Conservation (phyloP, 2,888 invertebrate species). For the Slavum lentiscoides region DNA sequence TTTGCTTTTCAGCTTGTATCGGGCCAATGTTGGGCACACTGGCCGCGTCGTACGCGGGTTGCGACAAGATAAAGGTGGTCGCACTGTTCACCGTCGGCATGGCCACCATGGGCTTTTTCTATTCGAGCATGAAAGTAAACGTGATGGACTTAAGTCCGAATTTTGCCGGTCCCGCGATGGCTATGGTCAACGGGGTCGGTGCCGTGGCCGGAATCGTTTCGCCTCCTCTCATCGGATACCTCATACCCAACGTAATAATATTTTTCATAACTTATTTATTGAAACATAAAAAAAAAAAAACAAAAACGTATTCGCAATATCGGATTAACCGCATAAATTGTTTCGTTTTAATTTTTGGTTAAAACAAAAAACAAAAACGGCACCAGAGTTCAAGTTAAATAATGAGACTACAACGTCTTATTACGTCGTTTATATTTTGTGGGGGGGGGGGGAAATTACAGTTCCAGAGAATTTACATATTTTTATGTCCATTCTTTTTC, state of each 20-base stretch:
- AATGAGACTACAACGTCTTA: no score
- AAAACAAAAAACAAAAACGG: no score
- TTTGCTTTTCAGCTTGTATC: slow-evolving; percentile 65
- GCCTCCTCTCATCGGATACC: slow-evolving; percentile 66
- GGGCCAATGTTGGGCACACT: slow-evolving; percentile 72
- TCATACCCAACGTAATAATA: slow-evolving; percentile 63
- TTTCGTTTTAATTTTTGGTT: no score
- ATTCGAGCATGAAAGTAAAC: slow-evolving; percentile 73
- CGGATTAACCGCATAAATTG: no score
- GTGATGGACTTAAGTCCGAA: slow-evolving; percentile 70
- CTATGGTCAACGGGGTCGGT: slow-evolving; percentile 72
- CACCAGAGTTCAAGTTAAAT: no score
- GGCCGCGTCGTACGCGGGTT: slow-evolving; percentile 71
- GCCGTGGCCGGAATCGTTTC: slow-evolving; percentile 73
- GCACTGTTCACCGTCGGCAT: slow-evolving; percentile 69
- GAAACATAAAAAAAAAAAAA: no score
- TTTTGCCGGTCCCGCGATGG: slow-evolving; percentile 71
- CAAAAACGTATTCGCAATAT: no score
- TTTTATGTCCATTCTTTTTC: no score
- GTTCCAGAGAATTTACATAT: no score
- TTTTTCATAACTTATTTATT: no score
- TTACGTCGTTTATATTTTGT: no score
- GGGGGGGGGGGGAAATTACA: no score
- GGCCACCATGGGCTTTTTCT: slow-evolving; percentile 73
- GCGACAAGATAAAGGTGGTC: slow-evolving; percentile 67